These are phyloP conservation scores for Amblyjoppa fuscipennis DNA, from an alignment of 2,888 invertebrate genomes.

Conservation along the genomic window DNA sequence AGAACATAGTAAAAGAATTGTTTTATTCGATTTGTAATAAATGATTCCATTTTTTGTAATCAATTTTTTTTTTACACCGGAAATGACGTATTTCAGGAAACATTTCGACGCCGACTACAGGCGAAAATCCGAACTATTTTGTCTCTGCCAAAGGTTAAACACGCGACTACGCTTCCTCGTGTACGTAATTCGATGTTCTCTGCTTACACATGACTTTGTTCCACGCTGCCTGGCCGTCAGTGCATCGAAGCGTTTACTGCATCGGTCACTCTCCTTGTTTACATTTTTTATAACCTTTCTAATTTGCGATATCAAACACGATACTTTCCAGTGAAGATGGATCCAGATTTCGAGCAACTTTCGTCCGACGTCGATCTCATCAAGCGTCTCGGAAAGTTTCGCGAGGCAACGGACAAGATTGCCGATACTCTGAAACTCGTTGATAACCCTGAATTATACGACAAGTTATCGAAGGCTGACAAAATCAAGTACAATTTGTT, in stretches of 20 bases:
- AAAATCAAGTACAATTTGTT: constrained; percentile 82
- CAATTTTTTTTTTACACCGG: neutral
- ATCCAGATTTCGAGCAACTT: constrained; percentile 79
- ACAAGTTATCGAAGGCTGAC: constrained; percentile 79
- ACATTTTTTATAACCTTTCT: neutral
- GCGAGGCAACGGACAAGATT: constrained; percentile 75
- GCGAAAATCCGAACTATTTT: neutral
- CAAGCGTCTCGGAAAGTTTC: constrained; percentile 77
- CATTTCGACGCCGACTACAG: neutral
- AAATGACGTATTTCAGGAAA: neutral
- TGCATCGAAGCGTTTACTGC: neutral
- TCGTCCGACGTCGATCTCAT: constrained; percentile 77
- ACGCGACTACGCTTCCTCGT: neutral
- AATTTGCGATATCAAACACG: neutral
- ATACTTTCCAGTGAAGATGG: constrained; percentile 69
- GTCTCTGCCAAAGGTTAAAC: neutral
- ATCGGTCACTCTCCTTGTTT: neutral
- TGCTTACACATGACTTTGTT: too few relatives aligned
- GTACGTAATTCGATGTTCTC: neutral
- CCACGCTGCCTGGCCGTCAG: neutral
- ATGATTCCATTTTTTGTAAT: neutral
- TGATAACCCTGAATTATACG: constrained; percentile 78
- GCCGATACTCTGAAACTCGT: constrained; percentile 75
- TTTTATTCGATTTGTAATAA: neutral
- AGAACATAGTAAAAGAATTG: neutral